These are phyloP conservation scores for Colius striatus DNA, from an alignment of 2,113 vertebrate genomes.

Conservation along the genomic window DNA sequence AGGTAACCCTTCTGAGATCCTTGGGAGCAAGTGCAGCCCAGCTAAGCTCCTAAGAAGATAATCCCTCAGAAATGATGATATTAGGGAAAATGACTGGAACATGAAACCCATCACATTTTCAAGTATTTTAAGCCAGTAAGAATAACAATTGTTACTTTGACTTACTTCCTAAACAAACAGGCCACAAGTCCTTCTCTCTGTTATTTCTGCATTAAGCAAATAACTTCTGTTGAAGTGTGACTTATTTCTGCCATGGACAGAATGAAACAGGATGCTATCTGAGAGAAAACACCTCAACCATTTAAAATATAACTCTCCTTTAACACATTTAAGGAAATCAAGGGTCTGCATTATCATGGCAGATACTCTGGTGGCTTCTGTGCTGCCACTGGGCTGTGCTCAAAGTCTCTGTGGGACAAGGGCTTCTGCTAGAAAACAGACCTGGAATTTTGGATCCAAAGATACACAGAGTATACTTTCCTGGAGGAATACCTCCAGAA, in stretches of 20 bases:
- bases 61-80: background rate
- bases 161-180: background rate
- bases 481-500: background rate
- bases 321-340: background rate
- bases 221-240: background rate
- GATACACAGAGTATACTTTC: background rate
- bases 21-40: background rate
- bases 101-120: background rate
- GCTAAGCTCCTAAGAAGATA: background rate
- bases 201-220: background rate
- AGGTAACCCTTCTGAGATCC: background rate
- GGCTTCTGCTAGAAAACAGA: background rate
- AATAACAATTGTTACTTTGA: background rate
- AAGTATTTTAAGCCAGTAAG: background rate
- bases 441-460: background rate
- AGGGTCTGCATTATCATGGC: background rate
- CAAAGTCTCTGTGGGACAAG: background rate
- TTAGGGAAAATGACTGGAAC: background rate
- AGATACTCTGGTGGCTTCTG: background rate
- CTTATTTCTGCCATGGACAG: background rate
- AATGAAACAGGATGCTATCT: background rate
- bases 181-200: background rate
- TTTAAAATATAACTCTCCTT: background rate
- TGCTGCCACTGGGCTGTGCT: background rate
- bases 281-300: background rate